Base-by-base conservation (phyloP, 2,888 invertebrate species). In the Chydorus sphaericus region DNA sequence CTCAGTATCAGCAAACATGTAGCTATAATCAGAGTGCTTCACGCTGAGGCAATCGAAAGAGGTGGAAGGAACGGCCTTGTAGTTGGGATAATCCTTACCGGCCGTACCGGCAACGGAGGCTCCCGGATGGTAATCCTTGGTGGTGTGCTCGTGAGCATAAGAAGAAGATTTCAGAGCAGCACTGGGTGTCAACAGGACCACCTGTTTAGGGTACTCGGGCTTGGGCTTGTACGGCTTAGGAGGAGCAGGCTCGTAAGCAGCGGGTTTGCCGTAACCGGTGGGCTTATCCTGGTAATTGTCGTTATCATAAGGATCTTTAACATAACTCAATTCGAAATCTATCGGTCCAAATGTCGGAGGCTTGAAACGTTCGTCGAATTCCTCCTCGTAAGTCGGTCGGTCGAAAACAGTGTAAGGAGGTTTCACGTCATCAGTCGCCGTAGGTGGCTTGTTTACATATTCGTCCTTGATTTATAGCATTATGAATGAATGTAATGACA, bases 21-120 rank as follows among this genome's bases (percentile, higher is more conserved):
- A 49, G n/a, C 28, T 39, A 29, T 48, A 48, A 16, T 48, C 16
- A 20, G 36, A 16, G 33, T 49, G 20, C 16, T 49, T 55, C 16
- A 49, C 33, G 6, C 36, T 29, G 23, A 48, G 18, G 16, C 55
- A 55, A 20, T 55, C 55, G 26, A 55, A 55, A 10, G 49, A 55
- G 2, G 55, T 55, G 16, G 48, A 26, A 5, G 55, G 55, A 14
- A 55, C 31, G 16, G 49, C 14, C 3, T 48, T 16, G 18, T 33
- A 55, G 26, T 55, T 55, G 28, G 55, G 55, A 28, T 55, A 55
- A 31, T 55, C 55, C 33, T 55, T 48, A 20, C 55, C 55, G 1
- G 55, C 49, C 30, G 33, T 55, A 28, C 55, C 55, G 18, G 55
- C 49, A 7, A 55, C 31, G 7, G 48, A 11, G n/a, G n/a, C n/a